Evolutionary conservation across 2,888 invertebrate species (phyloP).

Genomic region (Ecdyonurus torrentis): DNA sequence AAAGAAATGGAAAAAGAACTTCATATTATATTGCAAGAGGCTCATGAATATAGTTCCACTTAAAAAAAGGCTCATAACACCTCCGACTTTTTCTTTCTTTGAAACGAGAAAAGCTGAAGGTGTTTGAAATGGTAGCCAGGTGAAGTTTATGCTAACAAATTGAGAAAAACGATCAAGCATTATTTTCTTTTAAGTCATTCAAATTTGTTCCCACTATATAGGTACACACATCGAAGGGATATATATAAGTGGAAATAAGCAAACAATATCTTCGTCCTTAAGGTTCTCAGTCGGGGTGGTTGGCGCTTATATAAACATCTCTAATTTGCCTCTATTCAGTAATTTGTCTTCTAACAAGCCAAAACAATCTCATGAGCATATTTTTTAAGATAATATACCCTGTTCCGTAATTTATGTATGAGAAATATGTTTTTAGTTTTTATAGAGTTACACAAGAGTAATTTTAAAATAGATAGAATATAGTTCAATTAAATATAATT

Average conservation of each 20-base stretch:
- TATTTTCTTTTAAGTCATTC: neutral
- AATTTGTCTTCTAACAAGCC: no score
- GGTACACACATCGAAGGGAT: neutral
- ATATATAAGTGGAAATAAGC: neutral
- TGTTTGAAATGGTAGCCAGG: neutral
- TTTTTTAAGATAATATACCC: no score
- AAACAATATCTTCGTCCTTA: no score
- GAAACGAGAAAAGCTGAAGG: neutral
- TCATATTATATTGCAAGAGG: neutral
- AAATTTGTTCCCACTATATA: neutral
- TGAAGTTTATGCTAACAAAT: neutral
- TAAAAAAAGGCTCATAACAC: neutral
- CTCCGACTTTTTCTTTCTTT: neutral
- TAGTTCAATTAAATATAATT: no score
- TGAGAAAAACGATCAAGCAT: neutral
- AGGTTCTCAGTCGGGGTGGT: no score
- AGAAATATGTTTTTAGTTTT: no score
- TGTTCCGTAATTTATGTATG: no score
- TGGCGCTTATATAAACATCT: no score
- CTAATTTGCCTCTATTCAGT: no score
- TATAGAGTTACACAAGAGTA: no score
- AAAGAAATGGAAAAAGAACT: neutral
- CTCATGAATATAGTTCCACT: neutral
- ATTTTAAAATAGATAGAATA: no score
- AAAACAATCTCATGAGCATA: no score